phyloP scores from a whole-genome alignment of 2,113 vertebrate genomes.

The Neolamprologus sp. region DNA sequence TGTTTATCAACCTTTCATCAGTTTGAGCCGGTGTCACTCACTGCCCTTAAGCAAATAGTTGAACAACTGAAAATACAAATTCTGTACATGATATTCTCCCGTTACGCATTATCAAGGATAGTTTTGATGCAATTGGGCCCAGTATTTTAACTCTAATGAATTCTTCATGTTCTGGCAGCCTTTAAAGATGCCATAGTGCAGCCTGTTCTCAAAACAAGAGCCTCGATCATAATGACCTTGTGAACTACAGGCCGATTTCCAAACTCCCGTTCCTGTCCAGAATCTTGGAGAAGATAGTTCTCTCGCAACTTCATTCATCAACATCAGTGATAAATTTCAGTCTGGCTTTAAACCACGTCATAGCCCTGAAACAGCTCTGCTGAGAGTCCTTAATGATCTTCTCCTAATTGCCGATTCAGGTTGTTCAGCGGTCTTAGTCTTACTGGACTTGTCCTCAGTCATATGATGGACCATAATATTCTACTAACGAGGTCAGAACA shows the following conservation, averaged over 20 bases:
- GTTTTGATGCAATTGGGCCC: background rate
- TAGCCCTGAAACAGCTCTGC: background rate
- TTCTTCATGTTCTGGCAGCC: fast-evolving
- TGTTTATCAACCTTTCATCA: background rate
- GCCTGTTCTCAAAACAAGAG: fast-evolving
- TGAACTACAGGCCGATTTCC: background rate
- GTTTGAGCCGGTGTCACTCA: fast-evolving
- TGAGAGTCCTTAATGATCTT: background rate
- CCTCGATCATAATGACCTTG: fast-evolving
- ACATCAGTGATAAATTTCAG: background rate
- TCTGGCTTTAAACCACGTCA: background rate
- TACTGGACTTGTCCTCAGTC: background rate
- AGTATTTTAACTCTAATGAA: background rate
- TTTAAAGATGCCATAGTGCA: fast-evolving
- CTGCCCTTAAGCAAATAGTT: background rate
- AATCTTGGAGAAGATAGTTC: background rate
- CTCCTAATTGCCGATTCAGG: fast-evolving
- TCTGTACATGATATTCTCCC: background rate
- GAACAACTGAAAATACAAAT: background rate
- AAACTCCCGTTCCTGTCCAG: background rate
- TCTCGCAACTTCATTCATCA: no score
- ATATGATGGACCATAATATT: no score
- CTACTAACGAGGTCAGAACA: fast-evolving
- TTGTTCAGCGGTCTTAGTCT: fast-evolving
- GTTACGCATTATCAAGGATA: fast-evolving